Evolutionary conservation across 2,797 vertebrate species (phyloP).

Genomic region (Chromobotia macracanthus): DNA sequence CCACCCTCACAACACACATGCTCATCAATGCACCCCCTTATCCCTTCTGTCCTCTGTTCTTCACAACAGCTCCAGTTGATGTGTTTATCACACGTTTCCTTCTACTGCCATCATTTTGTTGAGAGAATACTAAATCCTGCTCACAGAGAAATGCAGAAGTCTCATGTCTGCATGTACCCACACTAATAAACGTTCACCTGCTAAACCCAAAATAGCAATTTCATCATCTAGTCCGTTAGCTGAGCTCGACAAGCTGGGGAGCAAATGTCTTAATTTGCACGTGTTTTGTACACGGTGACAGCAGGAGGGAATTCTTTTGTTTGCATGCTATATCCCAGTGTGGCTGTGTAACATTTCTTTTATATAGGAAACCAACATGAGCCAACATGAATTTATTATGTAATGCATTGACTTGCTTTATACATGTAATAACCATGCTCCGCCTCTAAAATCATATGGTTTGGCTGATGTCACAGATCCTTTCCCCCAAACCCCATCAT

Average conservation of each 20-base stretch:
- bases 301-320: background rate
- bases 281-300: background rate
- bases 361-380: too few species aligned
- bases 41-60: constrained; percentile 46
- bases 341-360: too few species aligned
- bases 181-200: background rate
- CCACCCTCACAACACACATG: constrained; percentile 27
- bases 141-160: background rate
- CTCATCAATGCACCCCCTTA: constrained; percentile 49
- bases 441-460: too few species aligned
- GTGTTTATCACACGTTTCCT: constrained; percentile 71
- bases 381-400: too few species aligned
- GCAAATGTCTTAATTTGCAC: background rate
- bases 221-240: background rate
- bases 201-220: background rate
- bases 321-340: too few species aligned
- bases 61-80: constrained; percentile 67
- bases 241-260: background rate
- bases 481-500: too few species aligned
- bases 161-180: background rate
- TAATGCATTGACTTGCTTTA: too few species aligned
- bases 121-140: constrained; percentile 38
- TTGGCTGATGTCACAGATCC: too few species aligned
- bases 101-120: constrained; percentile 37
- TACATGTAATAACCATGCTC: too few species aligned